Evolutionary conservation across 2,113 vertebrate genomes (phyloP).

Genomic region (Ptilonorhynchus violaceus): DNA sequence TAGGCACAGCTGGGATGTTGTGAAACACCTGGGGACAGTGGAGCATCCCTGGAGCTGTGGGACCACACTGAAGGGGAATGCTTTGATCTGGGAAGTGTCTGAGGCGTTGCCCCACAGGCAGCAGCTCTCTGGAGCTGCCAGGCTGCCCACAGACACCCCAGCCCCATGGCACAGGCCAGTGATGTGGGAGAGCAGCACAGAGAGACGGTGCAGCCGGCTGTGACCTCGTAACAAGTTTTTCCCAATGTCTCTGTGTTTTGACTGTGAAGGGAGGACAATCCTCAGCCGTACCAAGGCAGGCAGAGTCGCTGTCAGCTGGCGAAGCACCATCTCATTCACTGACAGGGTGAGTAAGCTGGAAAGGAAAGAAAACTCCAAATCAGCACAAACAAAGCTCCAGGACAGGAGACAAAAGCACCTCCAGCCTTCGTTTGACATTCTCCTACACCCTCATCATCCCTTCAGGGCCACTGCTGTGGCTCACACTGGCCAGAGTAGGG

Average conservation of each 20-base stretch:
- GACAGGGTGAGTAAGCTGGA: slow-evolving; percentile 16
- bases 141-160: background rate
- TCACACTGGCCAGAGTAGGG: background rate
- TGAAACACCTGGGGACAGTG: background rate
- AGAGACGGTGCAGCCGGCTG: background rate
- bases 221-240: rapidly evolving
- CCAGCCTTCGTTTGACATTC: background rate
- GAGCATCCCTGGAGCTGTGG: background rate
- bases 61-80: no score
- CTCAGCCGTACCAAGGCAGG: background rate
- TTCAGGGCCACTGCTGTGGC: background rate
- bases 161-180: rapidly evolving
- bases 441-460: rapidly evolving
- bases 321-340: background rate
- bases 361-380: background rate
- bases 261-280: background rate
- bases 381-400: background rate
- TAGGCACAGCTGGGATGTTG: background rate
- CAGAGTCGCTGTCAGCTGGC: slow-evolving; percentile 1
- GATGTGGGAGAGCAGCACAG: background rate
- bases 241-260: background rate
- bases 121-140: background rate
- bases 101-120: rapidly evolving
- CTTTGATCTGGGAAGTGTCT: background rate
- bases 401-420: background rate